These are phyloP conservation scores for Aleiodes testaceus DNA, from an alignment of 2,888 invertebrate genomes.

Conservation along the genomic window DNA sequence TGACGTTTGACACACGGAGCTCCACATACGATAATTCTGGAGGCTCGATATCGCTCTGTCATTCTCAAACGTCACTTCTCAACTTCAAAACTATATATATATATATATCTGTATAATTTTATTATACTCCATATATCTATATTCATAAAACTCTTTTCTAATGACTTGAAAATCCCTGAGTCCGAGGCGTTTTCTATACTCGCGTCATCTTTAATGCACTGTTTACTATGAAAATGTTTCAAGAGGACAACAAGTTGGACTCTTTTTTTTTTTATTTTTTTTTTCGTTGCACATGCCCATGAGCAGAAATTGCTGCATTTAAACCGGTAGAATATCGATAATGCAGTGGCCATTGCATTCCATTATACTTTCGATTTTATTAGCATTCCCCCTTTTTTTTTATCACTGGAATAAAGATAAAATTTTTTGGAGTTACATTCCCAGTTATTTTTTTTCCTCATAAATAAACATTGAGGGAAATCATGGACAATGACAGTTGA, in stretches of 20 bases:
- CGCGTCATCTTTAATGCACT: not conserved
- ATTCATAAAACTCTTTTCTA: not conserved
- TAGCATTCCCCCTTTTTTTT: too few relatives aligned
- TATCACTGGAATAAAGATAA: too few relatives aligned
- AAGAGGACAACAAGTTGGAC: too few relatives aligned
- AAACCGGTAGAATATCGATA: not conserved
- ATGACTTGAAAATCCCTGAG: not conserved
- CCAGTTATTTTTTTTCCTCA: too few relatives aligned
- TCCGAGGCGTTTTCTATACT: not conserved
- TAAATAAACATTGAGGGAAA: too few relatives aligned
- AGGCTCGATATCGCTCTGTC: constrained; percentile 44
- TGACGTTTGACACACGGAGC: constrained; percentile 27
- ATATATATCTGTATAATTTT: too few relatives aligned
- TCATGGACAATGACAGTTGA: constrained; percentile 3
- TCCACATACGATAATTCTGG: constrained; percentile 39
- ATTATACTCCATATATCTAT: too few relatives aligned
- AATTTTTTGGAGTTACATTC: not conserved
- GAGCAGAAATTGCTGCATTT: not conserved
- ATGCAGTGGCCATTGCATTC: not conserved
- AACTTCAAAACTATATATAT: not conserved
- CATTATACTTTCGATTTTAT: constrained; percentile 7
- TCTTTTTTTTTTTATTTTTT: too few relatives aligned
- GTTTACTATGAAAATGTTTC: not conserved
- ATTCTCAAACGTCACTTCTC: constrained; percentile 39
- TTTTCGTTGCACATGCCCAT: not conserved